Evolutionary conservation across 2,888 invertebrate species (phyloP).

Genomic region (Apamea sordens): DNA sequence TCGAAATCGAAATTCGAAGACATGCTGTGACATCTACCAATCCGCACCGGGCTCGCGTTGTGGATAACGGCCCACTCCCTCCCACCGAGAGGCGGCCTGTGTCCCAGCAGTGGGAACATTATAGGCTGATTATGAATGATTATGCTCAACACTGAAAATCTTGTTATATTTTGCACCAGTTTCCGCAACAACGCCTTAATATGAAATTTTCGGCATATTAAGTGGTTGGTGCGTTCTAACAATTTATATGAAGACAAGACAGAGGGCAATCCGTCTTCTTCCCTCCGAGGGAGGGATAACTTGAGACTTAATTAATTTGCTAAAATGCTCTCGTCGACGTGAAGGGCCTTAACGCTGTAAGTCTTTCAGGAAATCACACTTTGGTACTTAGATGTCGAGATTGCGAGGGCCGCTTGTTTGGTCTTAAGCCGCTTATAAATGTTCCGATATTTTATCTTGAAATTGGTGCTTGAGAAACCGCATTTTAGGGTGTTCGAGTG

Average conservation of each 20-base stretch:
- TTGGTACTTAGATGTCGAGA: constrained; percentile 38
- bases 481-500: background rate
- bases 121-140: background rate
- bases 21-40: too few species aligned
- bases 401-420: constrained; percentile 43
- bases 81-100: too few species aligned
- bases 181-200: constrained; percentile 26
- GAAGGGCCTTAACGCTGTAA: constrained; percentile 58
- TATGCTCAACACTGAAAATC: constrained; percentile 4
- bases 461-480: background rate
- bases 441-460: constrained; percentile 25
- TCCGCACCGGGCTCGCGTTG: too few species aligned
- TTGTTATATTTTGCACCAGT: constrained; percentile 1
- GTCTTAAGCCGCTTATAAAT: constrained; percentile 43
- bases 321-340: constrained; percentile 66
- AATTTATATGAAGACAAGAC: constrained; percentile 65
- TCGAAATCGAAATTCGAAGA: too few species aligned
- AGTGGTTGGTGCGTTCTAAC: constrained; percentile 54
- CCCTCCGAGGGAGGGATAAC: constrained; percentile 64
- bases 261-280: constrained; percentile 71
- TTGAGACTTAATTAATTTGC: constrained; percentile 76
- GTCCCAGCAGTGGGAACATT: too few species aligned
- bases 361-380: constrained; percentile 66
- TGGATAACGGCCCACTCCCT: too few species aligned
- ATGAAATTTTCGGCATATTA: constrained; percentile 60